phyloP scores from a whole-genome alignment of 2,888 invertebrate species.

The Automeris io region DNA sequence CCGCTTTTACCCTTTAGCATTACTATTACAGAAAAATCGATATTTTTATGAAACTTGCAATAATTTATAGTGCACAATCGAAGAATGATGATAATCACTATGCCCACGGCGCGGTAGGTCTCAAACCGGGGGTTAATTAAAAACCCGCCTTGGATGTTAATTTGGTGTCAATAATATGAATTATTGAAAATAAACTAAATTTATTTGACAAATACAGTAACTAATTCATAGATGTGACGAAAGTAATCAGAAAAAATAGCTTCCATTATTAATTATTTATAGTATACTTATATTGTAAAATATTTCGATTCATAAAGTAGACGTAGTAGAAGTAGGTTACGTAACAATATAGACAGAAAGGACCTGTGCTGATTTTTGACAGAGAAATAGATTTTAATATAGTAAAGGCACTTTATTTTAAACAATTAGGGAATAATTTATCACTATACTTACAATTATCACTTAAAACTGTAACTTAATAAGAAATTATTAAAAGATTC shows the following conservation, averaged over 20 bases:
- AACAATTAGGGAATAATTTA: constrained; percentile 13
- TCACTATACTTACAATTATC: constrained; percentile 14
- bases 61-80: no score
- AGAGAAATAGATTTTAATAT: constrained; percentile 15
- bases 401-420: constrained; percentile 47
- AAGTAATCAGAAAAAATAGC: neutral
- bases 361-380: neutral
- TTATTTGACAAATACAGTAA: neutral
- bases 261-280: neutral
- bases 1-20: no score
- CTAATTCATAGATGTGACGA: neutral
- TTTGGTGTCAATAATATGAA: no score
- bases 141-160: no score
- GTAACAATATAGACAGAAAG: neutral
- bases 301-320: no score
- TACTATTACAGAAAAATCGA: no score
- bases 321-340: no score
- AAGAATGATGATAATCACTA: no score
- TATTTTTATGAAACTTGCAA: no score
- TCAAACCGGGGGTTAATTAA: no score
- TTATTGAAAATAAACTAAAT: no score
- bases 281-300: neutral
- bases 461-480: constrained; percentile 2
- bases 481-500: neutral
- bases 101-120: no score